phyloP scores from a whole-genome alignment of 2,888 invertebrate genomes.

The Falcaria lacertinaria region DNA sequence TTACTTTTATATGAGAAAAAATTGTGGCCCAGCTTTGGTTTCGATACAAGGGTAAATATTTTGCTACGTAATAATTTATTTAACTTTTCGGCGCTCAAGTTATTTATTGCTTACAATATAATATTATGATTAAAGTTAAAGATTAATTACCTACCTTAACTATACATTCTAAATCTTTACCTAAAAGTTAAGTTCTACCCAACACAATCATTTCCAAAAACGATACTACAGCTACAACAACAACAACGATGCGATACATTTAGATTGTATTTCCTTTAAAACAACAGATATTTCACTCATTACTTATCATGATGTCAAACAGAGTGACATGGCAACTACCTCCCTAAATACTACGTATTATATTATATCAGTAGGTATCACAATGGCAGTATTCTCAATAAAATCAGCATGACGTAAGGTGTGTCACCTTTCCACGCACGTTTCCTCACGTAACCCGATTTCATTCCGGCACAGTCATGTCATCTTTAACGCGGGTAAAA shows the following conservation, averaged over 20 bases:
- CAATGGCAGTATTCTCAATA: slow-evolving; percentile 32
- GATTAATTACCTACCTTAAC: background rate
- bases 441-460: slow-evolving; percentile 32
- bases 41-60: slow-evolving; percentile 27
- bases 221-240: no score
- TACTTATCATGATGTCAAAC: background rate
- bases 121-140: slow-evolving; percentile 14
- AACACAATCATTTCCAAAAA: no score
- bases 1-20: slow-evolving; percentile 57
- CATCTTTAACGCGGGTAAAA: slow-evolving; percentile 42
- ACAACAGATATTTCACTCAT: no score
- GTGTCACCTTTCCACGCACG: slow-evolving; percentile 39
- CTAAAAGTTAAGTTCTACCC: no score
- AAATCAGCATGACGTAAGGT: slow-evolving; percentile 32
- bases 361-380: slow-evolving; percentile 18
- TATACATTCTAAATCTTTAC: background rate
- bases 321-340: background rate
- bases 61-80: slow-evolving; percentile 19
- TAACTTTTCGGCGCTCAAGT: slow-evolving; percentile 28
- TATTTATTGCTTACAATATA: slow-evolving; percentile 30
- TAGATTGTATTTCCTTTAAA: background rate
- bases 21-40: slow-evolving; percentile 34
- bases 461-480: slow-evolving; percentile 41
- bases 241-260: no score
- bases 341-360: background rate